phyloP scores from a whole-genome alignment of 2,113 vertebrate genomes.

The Montifringilla adamsi region DNA sequence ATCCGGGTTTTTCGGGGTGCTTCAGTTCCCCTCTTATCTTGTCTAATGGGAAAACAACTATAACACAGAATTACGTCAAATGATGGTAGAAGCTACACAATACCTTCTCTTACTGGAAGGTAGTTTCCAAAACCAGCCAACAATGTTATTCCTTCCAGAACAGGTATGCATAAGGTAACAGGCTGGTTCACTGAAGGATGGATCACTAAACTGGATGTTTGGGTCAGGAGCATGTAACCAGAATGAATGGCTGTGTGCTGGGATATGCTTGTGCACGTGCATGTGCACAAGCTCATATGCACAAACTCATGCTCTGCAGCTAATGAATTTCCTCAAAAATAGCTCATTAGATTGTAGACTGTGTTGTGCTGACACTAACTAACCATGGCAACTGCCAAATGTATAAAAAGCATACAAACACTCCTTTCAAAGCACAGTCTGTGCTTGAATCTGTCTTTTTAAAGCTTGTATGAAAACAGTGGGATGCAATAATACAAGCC shows the following conservation, averaged over 20 bases:
- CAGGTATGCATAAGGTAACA: background rate
- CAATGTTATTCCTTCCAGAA: background rate
- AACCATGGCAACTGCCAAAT: constrained; percentile 16
- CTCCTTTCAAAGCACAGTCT: constrained; percentile 9
- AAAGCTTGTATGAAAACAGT: constrained; percentile 19
- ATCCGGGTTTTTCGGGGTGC: background rate
- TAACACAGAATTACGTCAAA: background rate
- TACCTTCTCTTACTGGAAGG: background rate
- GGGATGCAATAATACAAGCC: background rate
- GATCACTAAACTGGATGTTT: background rate
- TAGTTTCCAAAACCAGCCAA: background rate
- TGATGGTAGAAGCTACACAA: background rate
- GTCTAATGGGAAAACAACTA: background rate
- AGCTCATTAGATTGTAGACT: background rate
- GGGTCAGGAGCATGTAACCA: background rate
- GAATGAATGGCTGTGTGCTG: background rate
- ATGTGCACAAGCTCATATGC: background rate
- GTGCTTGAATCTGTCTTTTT: constrained; percentile 14
- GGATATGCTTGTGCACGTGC: rapidly evolving
- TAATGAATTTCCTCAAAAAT: constrained; percentile 24
- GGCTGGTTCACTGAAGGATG: background rate
- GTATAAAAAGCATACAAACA: background rate
- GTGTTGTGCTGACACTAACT: constrained; percentile 13
- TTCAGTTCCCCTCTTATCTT: background rate
- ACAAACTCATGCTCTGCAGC: background rate